phyloP scores from a whole-genome alignment of 2,888 invertebrate genomes.

The Cheilosia vernalis region DNA sequence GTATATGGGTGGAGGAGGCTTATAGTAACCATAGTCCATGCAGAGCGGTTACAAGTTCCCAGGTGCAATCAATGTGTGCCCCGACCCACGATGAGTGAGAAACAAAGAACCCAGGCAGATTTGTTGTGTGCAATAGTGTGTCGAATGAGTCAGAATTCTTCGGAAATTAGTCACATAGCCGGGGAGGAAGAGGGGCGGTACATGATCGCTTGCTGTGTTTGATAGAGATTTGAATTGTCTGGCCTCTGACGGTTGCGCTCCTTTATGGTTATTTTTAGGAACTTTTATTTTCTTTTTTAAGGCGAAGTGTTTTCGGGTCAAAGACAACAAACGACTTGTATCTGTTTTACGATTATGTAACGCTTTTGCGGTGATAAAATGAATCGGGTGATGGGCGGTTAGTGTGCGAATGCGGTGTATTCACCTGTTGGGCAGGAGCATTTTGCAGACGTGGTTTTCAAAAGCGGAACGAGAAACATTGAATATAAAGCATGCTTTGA shows the following conservation, averaged over 20 bases:
- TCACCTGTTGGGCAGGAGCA: slow-evolving; percentile 26
- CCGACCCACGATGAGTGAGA: slow-evolving; percentile 51
- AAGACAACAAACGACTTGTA: slow-evolving; percentile 45
- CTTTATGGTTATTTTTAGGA: slow-evolving; percentile 29
- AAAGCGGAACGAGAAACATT: no score
- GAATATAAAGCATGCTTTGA: no score
- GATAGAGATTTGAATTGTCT: slow-evolving; percentile 45
- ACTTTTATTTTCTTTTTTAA: neutral
- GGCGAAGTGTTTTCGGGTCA: slow-evolving; percentile 52
- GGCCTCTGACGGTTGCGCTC: neutral
- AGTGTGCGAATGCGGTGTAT: slow-evolving; percentile 21
- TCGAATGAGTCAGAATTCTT: slow-evolving; percentile 67
- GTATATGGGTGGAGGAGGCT: slow-evolving; percentile 18
- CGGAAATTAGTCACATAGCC: slow-evolving; percentile 63
- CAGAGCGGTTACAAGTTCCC: slow-evolving; percentile 31
- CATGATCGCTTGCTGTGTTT: slow-evolving; percentile 19
- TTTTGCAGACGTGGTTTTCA: neutral
- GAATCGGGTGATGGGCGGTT: slow-evolving; percentile 24
- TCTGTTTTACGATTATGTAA: slow-evolving; percentile 56
- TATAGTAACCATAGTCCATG: slow-evolving; percentile 49
- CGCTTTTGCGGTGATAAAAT: slow-evolving; percentile 17
- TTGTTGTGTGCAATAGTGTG: slow-evolving; percentile 22
- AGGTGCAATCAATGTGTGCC: slow-evolving; percentile 59
- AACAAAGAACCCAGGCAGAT: slow-evolving; percentile 59
- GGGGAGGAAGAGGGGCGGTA: neutral